Percentiles rank a stretch among this genome's conserved stretches.
Conservation (phyloP, 2,113 vertebrate species). For the Pseudorectes ferrugineus region DNA sequence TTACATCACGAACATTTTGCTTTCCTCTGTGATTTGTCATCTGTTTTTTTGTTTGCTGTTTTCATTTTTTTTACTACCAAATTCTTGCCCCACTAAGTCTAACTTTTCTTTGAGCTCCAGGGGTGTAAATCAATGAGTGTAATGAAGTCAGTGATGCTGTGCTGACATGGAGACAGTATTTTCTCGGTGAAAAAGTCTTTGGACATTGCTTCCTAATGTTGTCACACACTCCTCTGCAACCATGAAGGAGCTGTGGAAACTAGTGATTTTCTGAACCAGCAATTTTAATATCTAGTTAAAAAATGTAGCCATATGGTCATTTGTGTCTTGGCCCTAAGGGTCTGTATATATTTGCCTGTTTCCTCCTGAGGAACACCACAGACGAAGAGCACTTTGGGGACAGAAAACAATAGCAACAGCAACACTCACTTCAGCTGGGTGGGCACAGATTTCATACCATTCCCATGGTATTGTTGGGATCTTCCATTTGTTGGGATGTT, state of each 20-base stretch:
- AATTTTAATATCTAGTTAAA: background rate
- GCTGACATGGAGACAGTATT: background rate
- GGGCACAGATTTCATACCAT: background rate
- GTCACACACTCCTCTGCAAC: background rate
- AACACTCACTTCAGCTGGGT: background rate
- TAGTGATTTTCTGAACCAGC: background rate
- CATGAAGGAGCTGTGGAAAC: background rate
- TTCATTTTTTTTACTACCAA: background rate
- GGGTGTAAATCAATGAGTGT: background rate
- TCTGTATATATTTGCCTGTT: background rate
- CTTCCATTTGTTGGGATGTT: background rate
- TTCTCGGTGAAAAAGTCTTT: background rate
- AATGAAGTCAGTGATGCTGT: background rate
- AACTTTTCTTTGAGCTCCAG: background rate
- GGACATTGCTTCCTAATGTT: background rate
- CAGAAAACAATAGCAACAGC: background rate
- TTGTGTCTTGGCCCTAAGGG: background rate
- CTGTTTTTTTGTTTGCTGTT: background rate
- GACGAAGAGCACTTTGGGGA: background rate
- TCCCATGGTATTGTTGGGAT: background rate
- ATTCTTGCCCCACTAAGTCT: background rate
- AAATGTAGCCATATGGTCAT: constrained; percentile 6
- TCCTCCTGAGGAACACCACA: background rate
- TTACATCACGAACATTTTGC: background rate
- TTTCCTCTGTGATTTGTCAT: background rate